These are phyloP conservation scores for Drosophila ambigua DNA, from an alignment of 1,140 invertebrate genomes.

Conservation along the genomic window DNA sequence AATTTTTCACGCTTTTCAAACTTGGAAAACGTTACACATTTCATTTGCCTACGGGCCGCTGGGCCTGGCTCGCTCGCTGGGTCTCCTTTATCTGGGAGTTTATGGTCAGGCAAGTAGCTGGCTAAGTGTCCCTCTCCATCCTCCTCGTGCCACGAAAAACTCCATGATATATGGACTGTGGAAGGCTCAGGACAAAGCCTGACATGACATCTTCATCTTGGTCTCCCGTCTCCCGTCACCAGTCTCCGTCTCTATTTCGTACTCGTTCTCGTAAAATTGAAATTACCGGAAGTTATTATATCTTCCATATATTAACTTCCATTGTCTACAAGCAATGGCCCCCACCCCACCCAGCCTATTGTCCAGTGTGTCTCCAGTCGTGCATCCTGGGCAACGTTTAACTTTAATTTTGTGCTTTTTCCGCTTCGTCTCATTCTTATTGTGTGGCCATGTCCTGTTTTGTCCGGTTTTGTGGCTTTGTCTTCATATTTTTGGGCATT, in stretches of 20 bases:
- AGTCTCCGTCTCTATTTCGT: constrained; percentile 13
- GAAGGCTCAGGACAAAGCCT: constrained; percentile 55
- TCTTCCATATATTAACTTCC: constrained; percentile 81
- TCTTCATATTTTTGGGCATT: constrained; percentile 71
- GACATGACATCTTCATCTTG: constrained; percentile 51
- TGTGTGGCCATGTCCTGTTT: constrained; percentile 68
- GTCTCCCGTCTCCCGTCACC: neutral
- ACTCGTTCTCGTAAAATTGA: constrained; percentile 67
- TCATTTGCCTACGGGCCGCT: constrained; percentile 67
- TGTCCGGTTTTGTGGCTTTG: constrained; percentile 56
- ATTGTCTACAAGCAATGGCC: constrained; percentile 63
- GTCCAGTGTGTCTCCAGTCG: constrained; percentile 70
- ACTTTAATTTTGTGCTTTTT: constrained; percentile 84
- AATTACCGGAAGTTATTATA: constrained; percentile 82
- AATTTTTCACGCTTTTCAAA: constrained; percentile 83
- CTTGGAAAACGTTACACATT: constrained; percentile 69
- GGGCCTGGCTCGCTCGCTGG: neutral
- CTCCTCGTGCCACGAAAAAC: neutral
- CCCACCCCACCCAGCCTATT: constrained; percentile 28
- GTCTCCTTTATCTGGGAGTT: constrained; percentile 31
- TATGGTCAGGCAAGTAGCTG: constrained; percentile 59
- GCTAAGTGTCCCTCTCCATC: constrained; percentile 5
- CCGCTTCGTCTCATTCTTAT: constrained; percentile 79
- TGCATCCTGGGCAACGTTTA: constrained; percentile 82
- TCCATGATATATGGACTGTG: constrained; percentile 65